phyloP scores from a whole-genome alignment of 2,797 vertebrate genomes.

The Helarctos malayanus region DNA sequence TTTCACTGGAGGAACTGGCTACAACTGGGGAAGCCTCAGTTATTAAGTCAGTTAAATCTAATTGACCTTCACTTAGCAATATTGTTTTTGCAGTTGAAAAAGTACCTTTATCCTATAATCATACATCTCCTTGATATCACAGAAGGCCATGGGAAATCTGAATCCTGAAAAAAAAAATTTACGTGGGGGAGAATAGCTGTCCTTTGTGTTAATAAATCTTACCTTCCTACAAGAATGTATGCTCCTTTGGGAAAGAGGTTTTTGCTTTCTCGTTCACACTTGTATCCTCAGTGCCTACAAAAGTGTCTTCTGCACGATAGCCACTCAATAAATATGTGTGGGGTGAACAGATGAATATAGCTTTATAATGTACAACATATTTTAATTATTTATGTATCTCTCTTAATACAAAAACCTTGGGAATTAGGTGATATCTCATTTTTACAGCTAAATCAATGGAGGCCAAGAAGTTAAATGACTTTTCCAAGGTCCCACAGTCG shows the following conservation, averaged over 20 bases:
- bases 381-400: conserved; percentile 49
- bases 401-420: conserved; percentile 24
- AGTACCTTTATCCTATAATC: conserved; percentile 31
- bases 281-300: conserved; percentile 47
- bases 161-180: conserved; percentile 4
- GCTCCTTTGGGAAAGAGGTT: not conserved
- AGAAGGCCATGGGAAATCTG: not conserved
- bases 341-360: conserved; percentile 7
- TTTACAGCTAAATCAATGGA: conserved; percentile 54
- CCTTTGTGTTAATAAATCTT: conserved; percentile 60
- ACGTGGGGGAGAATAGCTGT: not conserved
- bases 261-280: conserved; percentile 55
- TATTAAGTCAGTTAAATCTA: conserved; percentile 64
- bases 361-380: conserved; percentile 43
- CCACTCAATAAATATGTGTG: not conserved
- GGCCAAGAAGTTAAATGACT: conserved; percentile 64
- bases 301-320: not conserved
- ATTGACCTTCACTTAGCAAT: conserved; percentile 64
- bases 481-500: conserved; percentile 43
- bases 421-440: conserved; percentile 52
- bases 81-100: conserved; percentile 62
- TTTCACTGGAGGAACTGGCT: conserved; percentile 69
- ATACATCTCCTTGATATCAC: conserved; percentile 32
- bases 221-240: conserved; percentile 35
- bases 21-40: conserved; percentile 40